These are phyloP conservation scores for Scaptomyza montana DNA, from an alignment of 1,140 invertebrate genomes.

Conservation along the genomic window DNA sequence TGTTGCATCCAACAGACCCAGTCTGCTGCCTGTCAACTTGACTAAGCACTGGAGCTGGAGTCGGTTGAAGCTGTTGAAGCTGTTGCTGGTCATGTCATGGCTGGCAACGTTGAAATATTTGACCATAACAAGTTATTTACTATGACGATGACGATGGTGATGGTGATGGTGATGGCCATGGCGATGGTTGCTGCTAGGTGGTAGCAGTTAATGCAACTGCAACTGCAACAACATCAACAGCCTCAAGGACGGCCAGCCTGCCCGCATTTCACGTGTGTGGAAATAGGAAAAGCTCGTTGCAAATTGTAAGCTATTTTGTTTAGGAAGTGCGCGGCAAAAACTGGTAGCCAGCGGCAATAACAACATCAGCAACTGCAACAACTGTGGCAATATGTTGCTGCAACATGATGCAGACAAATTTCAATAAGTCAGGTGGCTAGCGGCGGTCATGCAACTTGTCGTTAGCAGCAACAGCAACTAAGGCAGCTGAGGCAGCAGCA, in stretches of 20 bases:
- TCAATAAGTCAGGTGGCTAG: slow-evolving; percentile 57
- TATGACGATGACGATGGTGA: slow-evolving; percentile 56
- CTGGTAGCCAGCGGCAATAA: slow-evolving; percentile 60
- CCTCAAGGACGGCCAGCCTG: slow-evolving; percentile 68
- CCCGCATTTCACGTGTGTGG: slow-evolving; percentile 45
- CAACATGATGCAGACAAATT: slow-evolving; percentile 55
- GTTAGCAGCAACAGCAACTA: slow-evolving; percentile 24
- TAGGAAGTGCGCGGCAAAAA: slow-evolving; percentile 62
- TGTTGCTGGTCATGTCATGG: slow-evolving; percentile 30
- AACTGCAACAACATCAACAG: slow-evolving; percentile 29
- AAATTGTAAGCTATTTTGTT: slow-evolving; percentile 77
- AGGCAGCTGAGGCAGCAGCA: slow-evolving; percentile 40
- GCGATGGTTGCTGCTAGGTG: slow-evolving; percentile 7
- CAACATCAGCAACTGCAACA: slow-evolving; percentile 51
- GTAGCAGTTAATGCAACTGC: slow-evolving; percentile 29
- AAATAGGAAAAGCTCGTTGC: slow-evolving; percentile 56
- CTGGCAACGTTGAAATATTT: slow-evolving; percentile 60
- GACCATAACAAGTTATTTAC: slow-evolving; percentile 80
- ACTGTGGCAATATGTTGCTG: slow-evolving; percentile 63
- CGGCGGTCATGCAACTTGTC: slow-evolving; percentile 51
- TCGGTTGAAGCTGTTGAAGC: neutral
- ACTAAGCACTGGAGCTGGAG: slow-evolving; percentile 10
- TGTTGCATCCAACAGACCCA: slow-evolving; percentile 13
- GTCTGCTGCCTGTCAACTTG: slow-evolving; percentile 13
- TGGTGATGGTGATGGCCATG: slow-evolving; percentile 47